Conservation (phyloP, 2,888 invertebrate species). For the Tipula lateralis region DNA sequence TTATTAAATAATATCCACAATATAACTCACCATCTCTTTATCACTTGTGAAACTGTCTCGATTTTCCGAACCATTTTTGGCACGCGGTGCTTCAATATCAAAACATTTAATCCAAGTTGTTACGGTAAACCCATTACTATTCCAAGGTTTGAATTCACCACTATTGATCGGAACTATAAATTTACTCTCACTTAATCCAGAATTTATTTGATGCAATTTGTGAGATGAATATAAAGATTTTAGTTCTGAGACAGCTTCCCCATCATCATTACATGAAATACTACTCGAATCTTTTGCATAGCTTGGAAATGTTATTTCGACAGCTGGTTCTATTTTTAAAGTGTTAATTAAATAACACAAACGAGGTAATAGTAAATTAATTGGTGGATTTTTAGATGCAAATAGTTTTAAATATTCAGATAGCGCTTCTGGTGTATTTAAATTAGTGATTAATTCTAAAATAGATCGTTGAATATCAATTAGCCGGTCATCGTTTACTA, state of each 20-base stretch:
- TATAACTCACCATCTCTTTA: neutral
- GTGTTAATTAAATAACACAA: constrained; percentile 51
- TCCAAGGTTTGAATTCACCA: constrained; percentile 42
- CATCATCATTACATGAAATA: neutral
- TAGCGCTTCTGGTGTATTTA: constrained; percentile 49
- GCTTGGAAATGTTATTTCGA: constrained; percentile 44
- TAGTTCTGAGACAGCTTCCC: neutral
- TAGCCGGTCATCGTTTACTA: constrained; percentile 41
- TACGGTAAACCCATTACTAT: constrained; percentile 43
- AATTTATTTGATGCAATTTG: constrained; percentile 41
- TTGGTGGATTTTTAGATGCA: constrained; percentile 53
- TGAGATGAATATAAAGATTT: constrained; percentile 39
- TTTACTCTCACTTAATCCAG: constrained; percentile 45
- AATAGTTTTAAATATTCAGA: constrained; percentile 58
- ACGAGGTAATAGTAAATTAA: constrained; percentile 53
- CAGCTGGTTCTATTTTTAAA: constrained; percentile 41
- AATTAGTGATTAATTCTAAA: constrained; percentile 56
- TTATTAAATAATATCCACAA: neutral
- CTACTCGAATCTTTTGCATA: neutral
- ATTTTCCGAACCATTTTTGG: neutral
- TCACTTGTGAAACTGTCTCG: neutral
- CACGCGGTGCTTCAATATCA: neutral
- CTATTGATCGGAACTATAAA: constrained; percentile 46
- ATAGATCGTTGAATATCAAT: constrained; percentile 62
- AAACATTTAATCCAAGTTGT: constrained; percentile 45